These are phyloP conservation scores for Xestia ashworthii DNA, from an alignment of 2,888 invertebrate species.

Conservation along the genomic window DNA sequence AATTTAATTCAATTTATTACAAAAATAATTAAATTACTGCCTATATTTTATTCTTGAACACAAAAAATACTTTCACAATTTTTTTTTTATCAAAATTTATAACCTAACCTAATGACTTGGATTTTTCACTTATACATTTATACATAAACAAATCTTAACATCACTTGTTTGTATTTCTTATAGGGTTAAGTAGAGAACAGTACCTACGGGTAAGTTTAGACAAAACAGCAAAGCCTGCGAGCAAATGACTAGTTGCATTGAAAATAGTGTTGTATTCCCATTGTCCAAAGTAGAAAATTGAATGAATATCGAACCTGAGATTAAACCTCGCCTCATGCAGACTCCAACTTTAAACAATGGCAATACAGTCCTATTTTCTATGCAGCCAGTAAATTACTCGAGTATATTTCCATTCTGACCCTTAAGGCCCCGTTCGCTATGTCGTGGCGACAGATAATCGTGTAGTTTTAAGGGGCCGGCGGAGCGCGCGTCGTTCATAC, in stretches of 20 bases:
- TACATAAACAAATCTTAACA: neutral
- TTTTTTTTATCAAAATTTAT: neutral
- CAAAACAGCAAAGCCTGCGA: neutral
- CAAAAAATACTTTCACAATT: neutral
- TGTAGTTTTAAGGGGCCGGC: no score
- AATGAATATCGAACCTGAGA: neutral
- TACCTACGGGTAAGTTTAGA: neutral
- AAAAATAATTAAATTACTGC: slow-evolving; percentile 47
- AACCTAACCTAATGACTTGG: neutral
- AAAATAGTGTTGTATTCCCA: neutral
- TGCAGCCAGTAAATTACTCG: neutral
- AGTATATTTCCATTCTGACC: neutral
- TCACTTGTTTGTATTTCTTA: neutral
- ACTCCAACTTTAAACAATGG: no score
- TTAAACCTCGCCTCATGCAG: neutral
- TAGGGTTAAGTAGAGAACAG: neutral
- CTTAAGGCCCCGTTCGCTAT: no score
- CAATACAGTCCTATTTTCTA: neutral
- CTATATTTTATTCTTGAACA: neutral
- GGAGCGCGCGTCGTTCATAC: no score
- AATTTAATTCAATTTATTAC: slow-evolving; percentile 48
- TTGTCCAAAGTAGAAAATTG: neutral
- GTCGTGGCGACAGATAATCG: no score
- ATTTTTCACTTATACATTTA: neutral
- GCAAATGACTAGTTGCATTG: neutral